phyloP scores from a whole-genome alignment of 2,888 invertebrate genomes.

The Eremobia ochroleuca region DNA sequence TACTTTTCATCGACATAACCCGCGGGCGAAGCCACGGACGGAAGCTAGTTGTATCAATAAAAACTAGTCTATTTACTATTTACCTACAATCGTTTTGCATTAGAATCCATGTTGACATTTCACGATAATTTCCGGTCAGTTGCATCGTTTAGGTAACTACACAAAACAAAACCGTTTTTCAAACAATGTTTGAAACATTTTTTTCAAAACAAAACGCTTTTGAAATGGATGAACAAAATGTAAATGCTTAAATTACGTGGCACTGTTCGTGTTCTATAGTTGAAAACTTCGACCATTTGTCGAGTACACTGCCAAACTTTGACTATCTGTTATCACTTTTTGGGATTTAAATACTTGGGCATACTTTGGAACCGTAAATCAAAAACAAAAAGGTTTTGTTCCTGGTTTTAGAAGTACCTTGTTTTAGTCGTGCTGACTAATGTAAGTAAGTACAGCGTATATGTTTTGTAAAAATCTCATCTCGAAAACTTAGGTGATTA shows the following conservation, averaged over 20 bases:
- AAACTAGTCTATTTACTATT: background rate
- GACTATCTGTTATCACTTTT: slow-evolving; percentile 68
- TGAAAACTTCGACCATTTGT: slow-evolving; percentile 60
- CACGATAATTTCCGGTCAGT: background rate
- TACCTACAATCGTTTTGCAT: background rate
- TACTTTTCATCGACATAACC: no score
- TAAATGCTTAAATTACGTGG: slow-evolving; percentile 48
- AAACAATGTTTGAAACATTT: background rate
- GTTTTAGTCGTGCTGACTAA: background rate
- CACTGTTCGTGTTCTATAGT: slow-evolving; percentile 54
- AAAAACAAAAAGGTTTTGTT: slow-evolving; percentile 58
- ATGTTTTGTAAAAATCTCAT: no score
- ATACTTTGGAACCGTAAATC: slow-evolving; percentile 61
- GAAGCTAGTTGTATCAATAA: background rate
- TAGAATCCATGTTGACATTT: background rate
- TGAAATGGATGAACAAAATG: slow-evolving; percentile 44
- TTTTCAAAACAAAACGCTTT: slow-evolving; percentile 38
- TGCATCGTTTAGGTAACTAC: background rate
- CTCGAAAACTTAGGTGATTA: no score
- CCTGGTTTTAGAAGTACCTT: slow-evolving; percentile 34
- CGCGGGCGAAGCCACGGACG: no score
- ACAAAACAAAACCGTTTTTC: background rate
- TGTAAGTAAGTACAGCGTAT: background rate
- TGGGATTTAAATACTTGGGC: slow-evolving; percentile 60
- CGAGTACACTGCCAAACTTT: slow-evolving; percentile 60